Evolutionary conservation across 2,113 vertebrate genomes (phyloP).

Genomic region (Neolamprologus sp.): DNA sequence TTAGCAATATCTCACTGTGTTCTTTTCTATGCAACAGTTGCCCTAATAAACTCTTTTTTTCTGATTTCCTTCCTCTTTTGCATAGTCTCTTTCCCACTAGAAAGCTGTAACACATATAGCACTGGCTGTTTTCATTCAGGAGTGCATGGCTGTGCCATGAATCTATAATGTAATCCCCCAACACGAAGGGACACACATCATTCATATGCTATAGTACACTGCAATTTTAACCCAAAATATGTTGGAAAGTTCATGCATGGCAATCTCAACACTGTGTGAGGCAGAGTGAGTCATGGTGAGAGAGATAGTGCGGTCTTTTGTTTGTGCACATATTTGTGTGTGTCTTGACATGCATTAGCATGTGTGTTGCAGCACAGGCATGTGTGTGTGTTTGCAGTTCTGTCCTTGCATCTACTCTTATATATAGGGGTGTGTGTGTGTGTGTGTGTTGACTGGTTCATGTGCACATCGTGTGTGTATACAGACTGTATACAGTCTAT

Average conservation of each 20-base stretch:
- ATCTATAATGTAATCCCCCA: slow-evolving; percentile 62
- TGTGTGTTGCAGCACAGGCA: not conserved
- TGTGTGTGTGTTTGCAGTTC: not conserved
- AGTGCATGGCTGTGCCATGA: slow-evolving; percentile 48
- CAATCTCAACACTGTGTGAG: slow-evolving; percentile 14
- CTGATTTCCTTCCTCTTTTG: not conserved
- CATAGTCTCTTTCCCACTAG: not conserved
- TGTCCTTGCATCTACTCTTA: not conserved
- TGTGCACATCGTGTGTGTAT: not conserved
- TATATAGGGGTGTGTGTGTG: not conserved
- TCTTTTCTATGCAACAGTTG: not conserved
- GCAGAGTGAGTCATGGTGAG: not conserved
- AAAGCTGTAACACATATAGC: slow-evolving; percentile 18
- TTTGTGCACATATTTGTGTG: not conserved
- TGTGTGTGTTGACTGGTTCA: not conserved
- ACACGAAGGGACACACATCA: slow-evolving; percentile 52
- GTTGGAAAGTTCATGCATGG: slow-evolving; percentile 39
- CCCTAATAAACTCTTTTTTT: not conserved
- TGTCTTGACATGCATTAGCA: not conserved
- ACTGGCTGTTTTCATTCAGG: slow-evolving; percentile 19
- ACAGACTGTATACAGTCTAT: not conserved
- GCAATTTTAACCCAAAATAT: slow-evolving; percentile 36
- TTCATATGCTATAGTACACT: slow-evolving; percentile 47
- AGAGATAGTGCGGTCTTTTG: not conserved
- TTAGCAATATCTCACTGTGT: not conserved